Evolutionary conservation across 2,888 invertebrate species (phyloP).

Genomic region (Zygogramma bicolorata): DNA sequence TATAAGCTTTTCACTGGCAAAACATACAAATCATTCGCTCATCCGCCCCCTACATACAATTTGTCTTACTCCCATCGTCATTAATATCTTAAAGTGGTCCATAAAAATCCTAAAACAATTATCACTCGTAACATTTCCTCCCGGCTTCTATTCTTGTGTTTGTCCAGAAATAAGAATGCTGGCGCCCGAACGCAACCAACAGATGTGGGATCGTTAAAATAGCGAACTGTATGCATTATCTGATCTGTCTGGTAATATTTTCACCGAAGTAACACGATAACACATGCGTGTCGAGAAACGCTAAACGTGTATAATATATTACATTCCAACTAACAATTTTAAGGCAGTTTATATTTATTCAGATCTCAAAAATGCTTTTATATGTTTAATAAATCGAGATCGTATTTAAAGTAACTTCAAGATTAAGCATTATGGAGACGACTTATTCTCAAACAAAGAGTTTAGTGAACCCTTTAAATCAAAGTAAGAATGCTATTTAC

Average conservation of each 20-base stretch:
- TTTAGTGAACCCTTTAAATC: no score
- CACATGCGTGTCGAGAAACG: not conserved
- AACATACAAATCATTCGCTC: slow-evolving; percentile 28
- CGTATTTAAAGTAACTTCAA: no score
- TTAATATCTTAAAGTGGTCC: slow-evolving; percentile 44
- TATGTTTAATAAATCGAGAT: no score
- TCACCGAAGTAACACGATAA: not conserved
- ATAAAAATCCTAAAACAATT: slow-evolving; percentile 46
- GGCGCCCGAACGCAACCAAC: slow-evolving; percentile 20
- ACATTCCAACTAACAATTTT: not conserved
- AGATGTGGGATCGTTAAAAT: slow-evolving; percentile 24
- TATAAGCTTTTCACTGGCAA: slow-evolving; percentile 21
- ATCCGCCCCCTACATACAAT: slow-evolving; percentile 27
- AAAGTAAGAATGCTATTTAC: no score
- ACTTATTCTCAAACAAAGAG: no score
- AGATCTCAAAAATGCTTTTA: no score
- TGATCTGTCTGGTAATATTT: slow-evolving; percentile 32
- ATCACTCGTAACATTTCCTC: slow-evolving; percentile 36
- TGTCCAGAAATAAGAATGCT: slow-evolving; percentile 19
- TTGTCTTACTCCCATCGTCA: slow-evolving; percentile 40
- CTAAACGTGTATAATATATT: not conserved
- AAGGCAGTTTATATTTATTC: no score
- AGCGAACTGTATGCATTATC: slow-evolving; percentile 25
- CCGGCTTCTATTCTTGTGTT: slow-evolving; percentile 22
- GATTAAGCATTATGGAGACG: no score